Base-by-base conservation (phyloP, 2,888 invertebrate species). In the Stenoptilia bipunctidactyla region DNA sequence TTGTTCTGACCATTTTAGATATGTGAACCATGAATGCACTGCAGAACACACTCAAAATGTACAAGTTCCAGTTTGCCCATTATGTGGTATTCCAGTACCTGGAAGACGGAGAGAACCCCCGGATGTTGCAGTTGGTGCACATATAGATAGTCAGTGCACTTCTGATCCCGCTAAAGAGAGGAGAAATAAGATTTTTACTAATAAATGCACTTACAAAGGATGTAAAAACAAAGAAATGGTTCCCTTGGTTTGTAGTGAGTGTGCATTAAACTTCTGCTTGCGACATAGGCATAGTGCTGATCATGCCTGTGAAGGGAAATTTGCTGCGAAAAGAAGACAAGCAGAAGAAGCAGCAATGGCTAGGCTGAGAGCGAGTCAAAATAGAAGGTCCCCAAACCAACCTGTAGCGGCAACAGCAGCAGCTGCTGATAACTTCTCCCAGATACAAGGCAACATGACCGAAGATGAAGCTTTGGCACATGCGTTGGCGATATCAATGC, bases 1-100 rank as follows among this genome's bases (percentile, higher is more conserved):
- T 73, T 98, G 96, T 70, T 89, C 89, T 33, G 91, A 94, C 47
- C 98, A 98, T 67, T 94, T 93, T 73, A 87, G 88, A 9, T 97
- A 97, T 58, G 72, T 75, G 4, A 86, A 87, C 33, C 98, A 98
- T 67, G 86, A 86, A 27, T 98, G 98, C 65, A 86, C 90, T 1
- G 90, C 90, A 25, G 89, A 92, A 0, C 90, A 92, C 54, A 87
- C 88, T 43, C 92, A 91, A 61, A 90, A 97, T 63, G 89, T 96
- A 13, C 97, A 97, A 85, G 97, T 98, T 33, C 97, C 98, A 8
- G 92, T 93, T 1, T 98, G 98, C 70, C 98, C 98, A 0, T 75
- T 98, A 8, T 98, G 98, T 62, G 92, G 92, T 45, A 87, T 86
- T 15, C 95, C 96, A 0, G 91, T 97, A 3, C 94, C 97, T 0